These are phyloP conservation scores for Coptodon bakossiorum DNA, from an alignment of 2,113 vertebrate species.

Conservation along the genomic window DNA sequence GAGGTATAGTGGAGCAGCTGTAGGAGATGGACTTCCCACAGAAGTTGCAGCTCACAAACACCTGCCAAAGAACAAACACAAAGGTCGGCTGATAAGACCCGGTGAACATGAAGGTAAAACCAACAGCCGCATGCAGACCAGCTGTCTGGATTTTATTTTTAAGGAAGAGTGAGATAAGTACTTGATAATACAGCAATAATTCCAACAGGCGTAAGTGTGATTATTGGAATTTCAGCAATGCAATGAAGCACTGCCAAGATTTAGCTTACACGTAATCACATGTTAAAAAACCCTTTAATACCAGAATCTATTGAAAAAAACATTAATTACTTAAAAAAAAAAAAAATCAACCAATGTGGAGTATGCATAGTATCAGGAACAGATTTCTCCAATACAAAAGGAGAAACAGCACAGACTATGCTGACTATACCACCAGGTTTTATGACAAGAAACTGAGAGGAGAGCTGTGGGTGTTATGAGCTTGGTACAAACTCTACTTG, in stretches of 20 bases:
- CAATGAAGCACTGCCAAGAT: background rate
- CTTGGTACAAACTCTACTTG: background rate
- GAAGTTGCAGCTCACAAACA: conserved; percentile 99
- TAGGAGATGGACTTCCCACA: conserved; percentile 99
- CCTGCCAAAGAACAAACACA: conserved; percentile 69
- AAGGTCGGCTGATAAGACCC: conserved; percentile 16
- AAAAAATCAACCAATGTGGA: background rate
- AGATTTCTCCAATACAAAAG: background rate
- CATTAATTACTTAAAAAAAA: background rate
- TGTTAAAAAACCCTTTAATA: background rate
- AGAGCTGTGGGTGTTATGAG: background rate
- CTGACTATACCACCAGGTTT: background rate
- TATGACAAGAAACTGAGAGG: background rate
- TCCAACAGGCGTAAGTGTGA: background rate
- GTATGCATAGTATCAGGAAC: background rate
- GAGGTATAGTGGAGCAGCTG: conserved; percentile 91
- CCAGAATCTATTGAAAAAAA: background rate
- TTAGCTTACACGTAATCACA: background rate
- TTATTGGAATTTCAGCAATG: background rate
- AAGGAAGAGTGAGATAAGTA: background rate
- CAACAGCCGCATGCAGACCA: background rate
- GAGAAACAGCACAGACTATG: background rate
- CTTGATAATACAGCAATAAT: conserved; percentile 24
- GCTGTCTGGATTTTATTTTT: conserved; percentile 26
- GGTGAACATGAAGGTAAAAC: background rate